Evolutionary conservation across 2,888 invertebrate genomes (phyloP).

Genomic region (Synanthedon andrenaeformis): DNA sequence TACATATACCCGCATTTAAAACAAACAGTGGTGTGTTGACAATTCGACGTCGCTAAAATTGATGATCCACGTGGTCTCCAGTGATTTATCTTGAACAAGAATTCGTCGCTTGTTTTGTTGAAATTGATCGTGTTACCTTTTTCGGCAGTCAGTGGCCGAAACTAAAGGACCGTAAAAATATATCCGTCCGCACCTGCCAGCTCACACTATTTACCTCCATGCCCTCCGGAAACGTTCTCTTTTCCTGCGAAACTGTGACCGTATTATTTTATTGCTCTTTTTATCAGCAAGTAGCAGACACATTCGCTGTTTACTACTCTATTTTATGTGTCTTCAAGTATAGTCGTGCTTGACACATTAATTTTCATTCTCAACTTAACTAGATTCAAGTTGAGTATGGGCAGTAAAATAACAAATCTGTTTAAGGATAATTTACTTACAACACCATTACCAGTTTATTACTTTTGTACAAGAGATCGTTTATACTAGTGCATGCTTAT

Average conservation of each 20-base stretch:
- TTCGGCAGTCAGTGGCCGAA: slow-evolving; percentile 17
- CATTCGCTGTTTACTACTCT: neutral
- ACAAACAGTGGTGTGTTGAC: too few relatives aligned
- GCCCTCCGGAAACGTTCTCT: slow-evolving; percentile 44
- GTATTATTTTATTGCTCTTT: slow-evolving; percentile 27
- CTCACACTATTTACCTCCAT: slow-evolving; percentile 27
- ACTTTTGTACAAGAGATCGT: too few relatives aligned
- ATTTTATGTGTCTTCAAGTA: neutral
- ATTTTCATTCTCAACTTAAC: neutral
- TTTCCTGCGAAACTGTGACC: slow-evolving; percentile 26
- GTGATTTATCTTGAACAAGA: slow-evolving; percentile 18
- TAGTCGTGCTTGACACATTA: neutral
- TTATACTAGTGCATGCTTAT: neutral
- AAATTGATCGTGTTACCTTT: slow-evolving; percentile 35
- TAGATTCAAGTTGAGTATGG: neutral
- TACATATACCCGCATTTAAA: too few relatives aligned
- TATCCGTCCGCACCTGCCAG: slow-evolving; percentile 40
- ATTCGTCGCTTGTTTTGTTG: slow-evolving; percentile 9
- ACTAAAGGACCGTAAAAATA: slow-evolving; percentile 23
- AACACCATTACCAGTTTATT: too few relatives aligned
- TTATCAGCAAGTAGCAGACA: slow-evolving; percentile 5
- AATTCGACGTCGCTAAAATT: slow-evolving; percentile 13
- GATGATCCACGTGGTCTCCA: slow-evolving; percentile 17
- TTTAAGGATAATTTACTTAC: neutral
- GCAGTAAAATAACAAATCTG: neutral